phyloP scores from a whole-genome alignment of 2,888 invertebrate genomes.

The Microdon myrmicae region DNA sequence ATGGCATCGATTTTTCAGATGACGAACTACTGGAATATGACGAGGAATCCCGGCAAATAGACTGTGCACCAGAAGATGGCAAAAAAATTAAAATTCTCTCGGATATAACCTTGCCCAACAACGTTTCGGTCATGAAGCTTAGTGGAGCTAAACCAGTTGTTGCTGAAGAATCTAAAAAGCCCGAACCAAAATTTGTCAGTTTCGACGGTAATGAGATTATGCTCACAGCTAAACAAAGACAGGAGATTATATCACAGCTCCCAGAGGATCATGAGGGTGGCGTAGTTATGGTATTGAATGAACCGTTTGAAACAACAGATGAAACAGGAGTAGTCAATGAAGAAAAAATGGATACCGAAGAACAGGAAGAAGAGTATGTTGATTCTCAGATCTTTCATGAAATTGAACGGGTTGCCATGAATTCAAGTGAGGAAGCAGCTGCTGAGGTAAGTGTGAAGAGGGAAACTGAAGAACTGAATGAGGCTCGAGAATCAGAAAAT shows the following conservation, averaged over 20 bases:
- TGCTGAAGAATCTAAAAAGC: conserved; percentile 26
- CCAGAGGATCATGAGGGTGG: conserved; percentile 64
- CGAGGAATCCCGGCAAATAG: conserved; percentile 14
- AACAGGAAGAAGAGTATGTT: conserved; percentile 57
- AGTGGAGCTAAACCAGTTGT: conserved; percentile 25
- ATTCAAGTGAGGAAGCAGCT: conserved; percentile 1
- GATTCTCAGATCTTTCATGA: conserved; percentile 62
- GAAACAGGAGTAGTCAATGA: conserved; percentile 16
- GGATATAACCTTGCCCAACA: conserved; percentile 63
- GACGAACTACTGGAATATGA: conserved; percentile 64
- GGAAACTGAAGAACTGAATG: conserved; percentile 21
- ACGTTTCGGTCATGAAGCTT: conserved; percentile 55
- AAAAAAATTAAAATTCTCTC: conserved; percentile 70
- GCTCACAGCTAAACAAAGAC: conserved; percentile 65
- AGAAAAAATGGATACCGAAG: conserved; percentile 54
- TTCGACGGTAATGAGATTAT: conserved; percentile 67
- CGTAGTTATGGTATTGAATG: conserved; percentile 66
- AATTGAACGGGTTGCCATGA: conserved; percentile 39
- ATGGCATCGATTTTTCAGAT: conserved; percentile 72
- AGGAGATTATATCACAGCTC: conserved; percentile 65
- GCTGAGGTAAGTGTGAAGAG: conserved; percentile 1
- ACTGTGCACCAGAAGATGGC: conserved; percentile 53
- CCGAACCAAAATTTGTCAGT: conserved; percentile 67
- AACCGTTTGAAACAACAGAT: conserved; percentile 39
- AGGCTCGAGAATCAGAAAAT: conserved; percentile 58